Conservation (phyloP, 2,888 invertebrate species). For the Pandemis heparana region DNA sequence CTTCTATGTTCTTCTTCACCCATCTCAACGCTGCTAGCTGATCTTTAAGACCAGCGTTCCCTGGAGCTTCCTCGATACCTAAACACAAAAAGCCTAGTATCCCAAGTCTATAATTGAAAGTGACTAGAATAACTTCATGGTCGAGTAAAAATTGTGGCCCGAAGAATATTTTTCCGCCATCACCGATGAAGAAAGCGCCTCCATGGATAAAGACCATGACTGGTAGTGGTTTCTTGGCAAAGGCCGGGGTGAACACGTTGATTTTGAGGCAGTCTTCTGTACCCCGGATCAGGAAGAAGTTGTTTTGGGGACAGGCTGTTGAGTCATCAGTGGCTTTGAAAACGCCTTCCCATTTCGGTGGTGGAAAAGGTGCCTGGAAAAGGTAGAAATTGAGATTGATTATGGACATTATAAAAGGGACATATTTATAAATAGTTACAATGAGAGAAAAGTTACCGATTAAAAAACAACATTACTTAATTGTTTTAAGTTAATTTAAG, state of each 20-base stretch:
- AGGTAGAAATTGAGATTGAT: neutral
- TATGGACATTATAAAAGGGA: too few relatives aligned
- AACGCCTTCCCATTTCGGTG: constrained; percentile 67
- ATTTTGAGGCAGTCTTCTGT: constrained; percentile 74
- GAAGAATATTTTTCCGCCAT: constrained; percentile 56
- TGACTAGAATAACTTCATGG: constrained; percentile 70
- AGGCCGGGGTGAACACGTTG: constrained; percentile 71
- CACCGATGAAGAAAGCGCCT: constrained; percentile 67
- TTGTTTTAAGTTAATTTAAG: too few relatives aligned
- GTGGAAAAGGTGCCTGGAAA: constrained; percentile 68
- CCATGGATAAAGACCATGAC: constrained; percentile 77
- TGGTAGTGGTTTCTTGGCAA: constrained; percentile 55
- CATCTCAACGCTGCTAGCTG: constrained; percentile 75
- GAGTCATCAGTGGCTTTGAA: constrained; percentile 67
- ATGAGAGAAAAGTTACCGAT: too few relatives aligned
- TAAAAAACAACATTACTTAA: too few relatives aligned
- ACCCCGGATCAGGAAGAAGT: constrained; percentile 48
- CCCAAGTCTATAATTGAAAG: constrained; percentile 74
- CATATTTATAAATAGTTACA: too few relatives aligned
- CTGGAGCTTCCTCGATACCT: constrained; percentile 71
- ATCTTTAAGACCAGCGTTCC: constrained; percentile 81
- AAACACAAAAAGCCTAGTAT: constrained; percentile 72
- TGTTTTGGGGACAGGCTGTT: constrained; percentile 61
- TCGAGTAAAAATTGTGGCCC: constrained; percentile 72
- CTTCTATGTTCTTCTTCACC: constrained; percentile 70